Conservation (phyloP, 2,797 vertebrate species). For the Erpetoichthys calabaricus region DNA sequence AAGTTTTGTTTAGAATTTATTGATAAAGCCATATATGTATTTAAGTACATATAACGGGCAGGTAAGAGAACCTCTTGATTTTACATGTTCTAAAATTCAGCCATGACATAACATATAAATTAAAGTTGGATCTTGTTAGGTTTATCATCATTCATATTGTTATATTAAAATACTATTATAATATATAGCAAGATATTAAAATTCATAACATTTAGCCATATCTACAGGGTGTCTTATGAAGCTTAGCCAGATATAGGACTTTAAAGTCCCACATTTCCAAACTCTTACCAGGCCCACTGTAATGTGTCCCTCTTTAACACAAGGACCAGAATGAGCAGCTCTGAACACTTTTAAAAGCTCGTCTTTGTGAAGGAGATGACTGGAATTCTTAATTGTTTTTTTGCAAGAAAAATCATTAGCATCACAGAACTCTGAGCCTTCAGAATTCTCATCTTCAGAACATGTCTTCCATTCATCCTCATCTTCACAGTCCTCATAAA, state of each 20-base stretch:
- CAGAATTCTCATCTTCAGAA: constrained; percentile 41
- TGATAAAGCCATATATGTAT: no score
- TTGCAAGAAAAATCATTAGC: background rate
- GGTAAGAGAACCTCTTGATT: background rate
- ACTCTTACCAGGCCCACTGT: constrained; percentile 77
- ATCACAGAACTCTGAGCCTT: background rate
- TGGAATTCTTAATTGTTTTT: constrained; percentile 50
- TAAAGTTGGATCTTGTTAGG: background rate
- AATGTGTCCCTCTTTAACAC: constrained; percentile 64
- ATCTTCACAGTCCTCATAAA: constrained; percentile 38
- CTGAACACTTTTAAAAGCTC: constrained; percentile 73
- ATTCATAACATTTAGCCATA: no score
- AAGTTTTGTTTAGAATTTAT: no score
- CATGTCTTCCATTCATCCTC: constrained; percentile 49
- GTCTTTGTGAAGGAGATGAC: constrained; percentile 66
- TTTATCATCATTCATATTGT: no score
- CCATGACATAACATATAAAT: background rate
- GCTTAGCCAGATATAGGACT: background rate
- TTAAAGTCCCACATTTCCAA: background rate
- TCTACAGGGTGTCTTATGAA: background rate
- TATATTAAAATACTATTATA: no score
- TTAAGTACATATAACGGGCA: no score
- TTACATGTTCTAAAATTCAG: background rate
- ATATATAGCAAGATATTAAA: no score
- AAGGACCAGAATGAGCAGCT: constrained; percentile 49